Base-by-base conservation (phyloP, 2,888 invertebrate genomes). In the Synanthedon vespiformis region DNA sequence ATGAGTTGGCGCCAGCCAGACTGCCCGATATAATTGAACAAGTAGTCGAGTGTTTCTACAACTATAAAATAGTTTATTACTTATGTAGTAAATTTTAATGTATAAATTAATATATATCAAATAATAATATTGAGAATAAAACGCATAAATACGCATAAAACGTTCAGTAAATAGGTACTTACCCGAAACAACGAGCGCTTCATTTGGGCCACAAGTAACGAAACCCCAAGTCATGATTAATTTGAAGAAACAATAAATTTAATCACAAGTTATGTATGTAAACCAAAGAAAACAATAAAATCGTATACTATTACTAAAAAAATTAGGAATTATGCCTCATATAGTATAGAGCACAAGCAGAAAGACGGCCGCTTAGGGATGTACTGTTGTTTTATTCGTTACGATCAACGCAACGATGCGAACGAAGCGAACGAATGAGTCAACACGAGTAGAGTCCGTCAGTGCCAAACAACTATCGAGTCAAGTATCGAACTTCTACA, bases 171-270 rank as follows among this genome's bases (percentile, higher is more conserved):
- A 50, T 60, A 16, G 16, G 16, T 16, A 72, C 82, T 75, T 88
- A 97, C 97, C 97, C 85, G 96, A 97, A 61, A 97, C 95, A 44
- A 97, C 96, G 50, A 97, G 89, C 49, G 97, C 97, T 82, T 97
- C 96, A 76, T 97, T 97, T 34, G 97, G 97, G 50, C 97, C 97
- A 76, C 97, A 97, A 57, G 96, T 96, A 52, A 96, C 95, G 77
- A 97, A 97, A 69, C 96, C 96, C 92, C 95, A 94, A 68, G 90
- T 89, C 93, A 93, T 93, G 5, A 16, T 48, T 44, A 8, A 16
- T 48, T 48, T 53, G 44, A 59, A 64, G 61, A 54, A 54, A 68
- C 68, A 64, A 56, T 57, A 16, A 64, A 64, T 54, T 61, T 52
- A 50, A 52, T 67, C 68, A 53, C 61, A 70, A 75, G 72, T 64